phyloP scores from a whole-genome alignment of 2,797 vertebrate genomes.

The Triplophysa bombifrons region DNA sequence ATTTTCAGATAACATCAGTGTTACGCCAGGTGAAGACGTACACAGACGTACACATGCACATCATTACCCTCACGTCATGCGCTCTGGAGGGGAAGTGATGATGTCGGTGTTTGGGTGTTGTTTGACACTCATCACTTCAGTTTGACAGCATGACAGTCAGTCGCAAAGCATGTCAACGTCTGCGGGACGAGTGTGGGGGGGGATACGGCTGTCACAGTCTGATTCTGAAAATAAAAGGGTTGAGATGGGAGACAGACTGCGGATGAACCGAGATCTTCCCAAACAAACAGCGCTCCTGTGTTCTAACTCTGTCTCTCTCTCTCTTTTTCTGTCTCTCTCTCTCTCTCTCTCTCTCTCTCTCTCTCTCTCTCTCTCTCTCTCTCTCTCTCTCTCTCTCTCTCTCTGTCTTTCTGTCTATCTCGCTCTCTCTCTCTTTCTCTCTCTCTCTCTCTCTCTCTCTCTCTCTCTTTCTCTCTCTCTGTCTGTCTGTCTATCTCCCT shows the following conservation, averaged over 20 bases:
- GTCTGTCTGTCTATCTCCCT: too few relatives aligned
- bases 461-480: background rate
- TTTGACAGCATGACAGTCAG: background rate
- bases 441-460: background rate
- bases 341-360: background rate
- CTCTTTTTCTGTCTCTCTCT: background rate
- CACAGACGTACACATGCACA: background rate
- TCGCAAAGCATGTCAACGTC: background rate
- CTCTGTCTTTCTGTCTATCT: background rate
- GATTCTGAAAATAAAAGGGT: too few relatives aligned
- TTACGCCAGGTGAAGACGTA: too few relatives aligned
- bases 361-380: background rate
- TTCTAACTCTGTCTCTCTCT: background rate
- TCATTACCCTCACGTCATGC: background rate
- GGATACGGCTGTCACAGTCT: background rate
- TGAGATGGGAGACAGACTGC: constrained; percentile 42
- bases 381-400: background rate
- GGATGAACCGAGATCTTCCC: background rate
- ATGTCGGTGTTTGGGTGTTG: too few relatives aligned
- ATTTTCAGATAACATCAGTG: too few relatives aligned
- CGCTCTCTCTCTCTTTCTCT: background rate
- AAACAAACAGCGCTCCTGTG: too few relatives aligned
- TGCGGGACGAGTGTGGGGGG: background rate
- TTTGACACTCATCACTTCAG: background rate
- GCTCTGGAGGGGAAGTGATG: background rate